Conservation (phyloP, 2,888 invertebrate genomes). For the Noctua janthina region DNA sequence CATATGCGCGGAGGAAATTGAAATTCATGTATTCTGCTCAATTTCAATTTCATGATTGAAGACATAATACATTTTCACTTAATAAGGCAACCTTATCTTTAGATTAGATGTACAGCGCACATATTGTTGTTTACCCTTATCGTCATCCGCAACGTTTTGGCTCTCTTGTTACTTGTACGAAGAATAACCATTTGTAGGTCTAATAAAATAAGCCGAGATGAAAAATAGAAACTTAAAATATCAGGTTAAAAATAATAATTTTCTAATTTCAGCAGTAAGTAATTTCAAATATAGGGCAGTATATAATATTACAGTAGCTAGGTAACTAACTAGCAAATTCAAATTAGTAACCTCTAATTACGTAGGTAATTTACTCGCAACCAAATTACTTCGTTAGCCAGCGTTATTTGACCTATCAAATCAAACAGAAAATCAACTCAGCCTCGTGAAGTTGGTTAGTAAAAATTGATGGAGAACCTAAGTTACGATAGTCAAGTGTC, state of each 20-base stretch:
- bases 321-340: slow-evolving; percentile 35
- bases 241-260: background rate
- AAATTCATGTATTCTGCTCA: slow-evolving; percentile 52
- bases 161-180: background rate
- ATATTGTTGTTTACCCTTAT: slow-evolving; percentile 20
- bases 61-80: slow-evolving; percentile 27
- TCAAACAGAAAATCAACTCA: slow-evolving; percentile 51
- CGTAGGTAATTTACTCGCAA: slow-evolving; percentile 40
- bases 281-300: slow-evolving; percentile 16
- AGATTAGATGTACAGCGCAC: slow-evolving; percentile 13
- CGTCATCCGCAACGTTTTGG: background rate
- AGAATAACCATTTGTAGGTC: background rate
- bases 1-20: slow-evolving; percentile 39
- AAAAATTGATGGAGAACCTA: slow-evolving; percentile 45
- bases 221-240: background rate
- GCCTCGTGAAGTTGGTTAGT: slow-evolving; percentile 34
- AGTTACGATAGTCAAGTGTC: slow-evolving; percentile 63
- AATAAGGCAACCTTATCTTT: slow-evolving; percentile 20
- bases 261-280: background rate
- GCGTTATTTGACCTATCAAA: slow-evolving; percentile 46
- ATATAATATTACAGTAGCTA: slow-evolving; percentile 19
- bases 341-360: slow-evolving; percentile 43
- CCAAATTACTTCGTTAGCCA: slow-evolving; percentile 44
- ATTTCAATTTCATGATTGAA: slow-evolving; percentile 51
- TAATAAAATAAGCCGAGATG: background rate